Evolutionary conservation across 1,140 invertebrate genomes (phyloP), one percentile per base, ranked within the genome.

Genomic region (Drosophila biarmipes): DNA sequence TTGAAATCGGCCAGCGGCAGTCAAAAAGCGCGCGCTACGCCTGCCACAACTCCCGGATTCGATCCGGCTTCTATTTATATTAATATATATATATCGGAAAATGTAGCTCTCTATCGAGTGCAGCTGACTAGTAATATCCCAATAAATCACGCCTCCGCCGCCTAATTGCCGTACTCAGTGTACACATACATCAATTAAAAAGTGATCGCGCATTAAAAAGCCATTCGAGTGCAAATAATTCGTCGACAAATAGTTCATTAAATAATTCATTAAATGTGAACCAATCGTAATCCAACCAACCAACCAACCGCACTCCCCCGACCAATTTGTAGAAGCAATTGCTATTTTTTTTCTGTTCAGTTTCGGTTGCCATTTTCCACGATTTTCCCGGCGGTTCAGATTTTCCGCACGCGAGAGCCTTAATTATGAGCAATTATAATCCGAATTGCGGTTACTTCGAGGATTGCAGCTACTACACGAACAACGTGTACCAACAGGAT

Each of bases 391-490:
- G 48, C 59, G 48, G 48, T 51, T 51, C 15, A 31, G 52, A 37
- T 69, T 63, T 68, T 48, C 66, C 72, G 72, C 58, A 78, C 80
- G 76, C 58, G 68, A 84, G 59, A 59, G 42, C 49, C 42, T 37
- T 73, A 89, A 89, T 89, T 86, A 91, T 91, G 90, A 86, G 84
- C 72, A 90, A 91, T 84, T 91, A 91, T 86, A 91, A 91, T 91
- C 87, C 90, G 68, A 91, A 90, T 87, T 86, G 87, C 74, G 87
- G 87, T 82, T 91, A 91, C 79, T 91, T 90, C 59, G 90, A 91
- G 76, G 90, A 91, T 84, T 91, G 89, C 79, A 43, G 80, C 72
- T 90, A 89, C 52, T 89, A 77, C 66, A 80, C 79, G 68, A 91
- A 85, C 62, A 90, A 91, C 78, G 80, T 80, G 62, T 90, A 91